Base-by-base conservation (phyloP, 2,797 vertebrate genomes). In the Podarcis lilfordi region DNA sequence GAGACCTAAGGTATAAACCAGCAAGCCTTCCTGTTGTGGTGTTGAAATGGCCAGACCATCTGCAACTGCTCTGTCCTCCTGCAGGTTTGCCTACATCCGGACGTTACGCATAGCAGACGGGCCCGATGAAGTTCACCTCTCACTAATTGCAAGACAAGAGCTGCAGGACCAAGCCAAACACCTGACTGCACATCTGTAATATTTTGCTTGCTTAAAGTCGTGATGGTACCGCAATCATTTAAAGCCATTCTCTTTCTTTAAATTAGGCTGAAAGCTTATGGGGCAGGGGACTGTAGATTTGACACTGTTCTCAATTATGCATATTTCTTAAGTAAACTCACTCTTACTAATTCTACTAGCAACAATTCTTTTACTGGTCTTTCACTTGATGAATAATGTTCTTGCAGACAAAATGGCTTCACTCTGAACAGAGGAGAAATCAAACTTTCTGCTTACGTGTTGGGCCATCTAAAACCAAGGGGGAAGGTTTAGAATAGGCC, bases 121-220 rank as follows among this genome's bases (percentile, higher is more conserved):
- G 6, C 98, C 98, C 0, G 98, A 99, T 5, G 99, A 99, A 96
- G 98, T 99, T 78, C 98, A 99, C 88, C 98, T 99, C 84, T 98
- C 98, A 2, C 94, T 98, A 2, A 96, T 98, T 1, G 98, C 98
- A 64, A 93, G 80, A 80, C 95, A 98, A 92, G 99, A 99, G 90
- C 96, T 99, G 71, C 95, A 87, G 11, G 97, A 98, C 35, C 98
- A 99, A 93, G 93, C 97, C 0, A 96, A 95, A 88, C 91, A 82
- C 25, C 37, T 95, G 5, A 91, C 92, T 21, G 97, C 98, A 85
- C 98, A 97, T 94, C 96, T 99, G 29, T 99, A 88, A 88, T 0
- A 2, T 3, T 45, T 29, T 75, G 21, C 29, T 50, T 55, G 50
- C 50, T 55, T 55, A 4, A 55, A 66, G 23, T 45, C 35, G 8